These are phyloP conservation scores for Hestina assimilis DNA, from an alignment of 1,140 invertebrate species.

Conservation along the genomic window DNA sequence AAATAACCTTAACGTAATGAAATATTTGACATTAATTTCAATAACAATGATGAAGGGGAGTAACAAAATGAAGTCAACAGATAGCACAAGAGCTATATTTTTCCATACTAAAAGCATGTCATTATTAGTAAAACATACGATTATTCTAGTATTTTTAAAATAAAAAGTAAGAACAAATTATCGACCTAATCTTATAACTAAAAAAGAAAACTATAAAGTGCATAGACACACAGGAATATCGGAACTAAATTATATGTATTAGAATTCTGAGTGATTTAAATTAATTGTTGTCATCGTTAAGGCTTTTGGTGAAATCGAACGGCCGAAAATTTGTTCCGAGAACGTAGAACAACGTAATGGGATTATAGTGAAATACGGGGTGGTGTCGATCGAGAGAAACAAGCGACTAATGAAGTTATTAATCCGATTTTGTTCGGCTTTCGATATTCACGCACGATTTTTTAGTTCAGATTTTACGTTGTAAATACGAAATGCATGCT, in stretches of 20 bases:
- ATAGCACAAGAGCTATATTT: no score
- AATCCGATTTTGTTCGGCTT: slow-evolving; percentile 71
- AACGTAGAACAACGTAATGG: slow-evolving; percentile 57
- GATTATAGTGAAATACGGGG: slow-evolving; percentile 74
- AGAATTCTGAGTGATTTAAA: background rate
- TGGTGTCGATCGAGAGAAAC: slow-evolving; percentile 74
- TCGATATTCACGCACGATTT: slow-evolving; percentile 53
- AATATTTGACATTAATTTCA: no score
- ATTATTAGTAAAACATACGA: no score
- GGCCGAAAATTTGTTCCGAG: slow-evolving; percentile 34
- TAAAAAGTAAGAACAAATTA: no score
- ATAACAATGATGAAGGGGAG: no score
- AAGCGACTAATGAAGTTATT: slow-evolving; percentile 77
- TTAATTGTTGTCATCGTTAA: slow-evolving; percentile 1
- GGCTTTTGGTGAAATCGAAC: slow-evolving; percentile 17
- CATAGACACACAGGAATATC: no score
- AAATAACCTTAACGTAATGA: no score
- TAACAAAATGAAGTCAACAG: no score
- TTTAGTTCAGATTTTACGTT: slow-evolving; percentile 41
- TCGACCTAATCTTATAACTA: no score
- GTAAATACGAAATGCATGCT: slow-evolving; percentile 17
- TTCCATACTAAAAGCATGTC: no score
- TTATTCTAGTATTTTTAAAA: no score
- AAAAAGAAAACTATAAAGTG: no score
- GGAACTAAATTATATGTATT: background rate